Conservation (phyloP, 2,113 vertebrate genomes). For the Atherinomorus stipes region DNA sequence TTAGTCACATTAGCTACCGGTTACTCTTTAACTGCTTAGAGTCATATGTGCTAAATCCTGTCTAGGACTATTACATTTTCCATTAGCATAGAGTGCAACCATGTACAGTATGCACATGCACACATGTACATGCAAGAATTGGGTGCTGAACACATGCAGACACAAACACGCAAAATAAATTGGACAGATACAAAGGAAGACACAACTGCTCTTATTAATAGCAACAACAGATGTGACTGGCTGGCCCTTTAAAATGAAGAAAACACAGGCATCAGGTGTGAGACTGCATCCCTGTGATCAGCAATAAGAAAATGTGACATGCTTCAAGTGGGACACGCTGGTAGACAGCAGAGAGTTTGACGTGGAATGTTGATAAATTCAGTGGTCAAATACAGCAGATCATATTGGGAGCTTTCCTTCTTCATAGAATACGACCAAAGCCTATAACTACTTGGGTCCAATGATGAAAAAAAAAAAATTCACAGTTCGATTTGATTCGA, state of each 20-base stretch:
- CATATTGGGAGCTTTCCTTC: neutral
- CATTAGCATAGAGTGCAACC: slow-evolving; percentile 48
- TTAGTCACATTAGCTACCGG: slow-evolving; percentile 43
- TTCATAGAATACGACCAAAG: too few species aligned
- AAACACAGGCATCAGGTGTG: slow-evolving; percentile 54
- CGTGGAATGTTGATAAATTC: slow-evolving; percentile 24
- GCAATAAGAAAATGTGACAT: slow-evolving; percentile 25
- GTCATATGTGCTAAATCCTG: slow-evolving; percentile 63
- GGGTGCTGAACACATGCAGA: neutral
- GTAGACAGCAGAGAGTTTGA: slow-evolving; percentile 31
- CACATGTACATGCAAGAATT: slow-evolving; percentile 10
- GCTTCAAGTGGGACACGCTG: slow-evolving; percentile 10
- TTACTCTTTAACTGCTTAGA: slow-evolving; percentile 41
- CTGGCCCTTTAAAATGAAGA: slow-evolving; percentile 11
- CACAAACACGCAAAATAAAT: slow-evolving; percentile 26
- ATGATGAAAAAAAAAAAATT: too few species aligned
- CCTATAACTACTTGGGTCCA: too few species aligned
- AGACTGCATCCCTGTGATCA: slow-evolving; percentile 26
- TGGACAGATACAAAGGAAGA: slow-evolving; percentile 9
- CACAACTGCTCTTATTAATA: slow-evolving; percentile 31
- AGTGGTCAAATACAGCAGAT: neutral
- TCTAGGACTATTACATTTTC: slow-evolving; percentile 57
- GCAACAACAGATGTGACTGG: slow-evolving; percentile 39
- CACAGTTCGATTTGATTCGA: too few species aligned
- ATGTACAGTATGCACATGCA: slow-evolving; percentile 12